phyloP scores from a whole-genome alignment of 2,113 vertebrate genomes.

The Ammodytes dubius region DNA sequence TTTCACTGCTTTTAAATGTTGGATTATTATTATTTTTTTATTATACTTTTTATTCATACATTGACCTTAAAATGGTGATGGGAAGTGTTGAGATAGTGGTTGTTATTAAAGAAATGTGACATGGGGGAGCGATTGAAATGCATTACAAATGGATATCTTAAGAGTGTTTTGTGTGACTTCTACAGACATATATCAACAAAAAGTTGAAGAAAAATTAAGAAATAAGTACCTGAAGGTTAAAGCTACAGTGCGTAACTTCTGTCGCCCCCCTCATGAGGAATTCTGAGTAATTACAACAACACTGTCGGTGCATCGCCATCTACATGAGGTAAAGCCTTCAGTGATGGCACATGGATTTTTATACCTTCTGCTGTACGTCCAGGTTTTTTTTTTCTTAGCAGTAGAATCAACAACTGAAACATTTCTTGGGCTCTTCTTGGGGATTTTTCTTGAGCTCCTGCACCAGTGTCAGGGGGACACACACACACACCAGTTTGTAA shows the following conservation, averaged over 20 bases:
- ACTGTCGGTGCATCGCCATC: too few relatives aligned
- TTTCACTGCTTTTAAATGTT: constrained; percentile 73
- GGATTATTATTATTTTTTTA: constrained; percentile 1
- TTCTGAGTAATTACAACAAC: too few relatives aligned
- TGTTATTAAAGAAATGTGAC: constrained; percentile 62
- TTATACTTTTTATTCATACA: constrained; percentile 11
- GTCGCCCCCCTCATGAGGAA: too few relatives aligned
- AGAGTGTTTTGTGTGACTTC: constrained; percentile 14
- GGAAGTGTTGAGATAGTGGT: constrained; percentile 42
- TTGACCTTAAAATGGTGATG: constrained; percentile 60
- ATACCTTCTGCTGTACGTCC: too few relatives aligned
- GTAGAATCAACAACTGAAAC: too few relatives aligned
- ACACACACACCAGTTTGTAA: too few relatives aligned
- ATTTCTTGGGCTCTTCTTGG: too few relatives aligned
- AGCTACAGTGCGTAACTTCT: constrained; percentile 18
- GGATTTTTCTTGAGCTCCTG: too few relatives aligned
- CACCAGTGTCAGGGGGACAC: too few relatives aligned
- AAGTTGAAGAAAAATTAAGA: background rate
- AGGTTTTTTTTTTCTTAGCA: too few relatives aligned
- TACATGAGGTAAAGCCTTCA: too few relatives aligned
- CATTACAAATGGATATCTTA: constrained; percentile 20
- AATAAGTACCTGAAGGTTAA: constrained; percentile 8
- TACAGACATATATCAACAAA: background rate
- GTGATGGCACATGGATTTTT: too few relatives aligned
- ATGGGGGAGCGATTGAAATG: constrained; percentile 37